Conservation (phyloP, 2,888 invertebrate species). For the Cerastis rubricosa region DNA sequence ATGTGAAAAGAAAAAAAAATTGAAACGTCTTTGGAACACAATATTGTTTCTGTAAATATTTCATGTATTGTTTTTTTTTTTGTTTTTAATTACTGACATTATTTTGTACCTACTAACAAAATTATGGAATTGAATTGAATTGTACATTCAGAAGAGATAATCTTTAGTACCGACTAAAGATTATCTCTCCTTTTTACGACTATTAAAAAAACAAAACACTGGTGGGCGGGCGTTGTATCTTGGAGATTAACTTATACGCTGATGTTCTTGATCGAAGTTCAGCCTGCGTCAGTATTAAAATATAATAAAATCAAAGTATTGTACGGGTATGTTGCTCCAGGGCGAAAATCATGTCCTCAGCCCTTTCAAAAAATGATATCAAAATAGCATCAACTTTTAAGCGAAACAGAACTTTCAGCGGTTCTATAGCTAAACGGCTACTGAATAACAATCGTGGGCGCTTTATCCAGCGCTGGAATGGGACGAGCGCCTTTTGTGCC, state of each 20-base stretch:
- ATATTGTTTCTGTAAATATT: too few relatives aligned
- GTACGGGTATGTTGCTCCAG: not conserved
- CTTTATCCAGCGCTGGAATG: constrained; percentile 36
- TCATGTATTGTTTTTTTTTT: too few relatives aligned
- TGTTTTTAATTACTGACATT: too few relatives aligned
- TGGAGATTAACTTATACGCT: not conserved
- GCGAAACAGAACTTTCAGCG: constrained; percentile 5
- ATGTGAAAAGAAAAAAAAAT: not conserved
- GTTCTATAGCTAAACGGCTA: constrained; percentile 28
- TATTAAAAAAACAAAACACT: not conserved
- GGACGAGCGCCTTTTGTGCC: constrained; percentile 45
- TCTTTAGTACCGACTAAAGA: not conserved
- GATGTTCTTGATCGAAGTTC: not conserved
- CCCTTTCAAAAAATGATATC: constrained; percentile 1
- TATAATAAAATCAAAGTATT: not conserved
- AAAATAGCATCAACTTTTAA: constrained; percentile 22
- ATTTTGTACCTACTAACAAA: too few relatives aligned
- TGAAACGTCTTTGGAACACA: not conserved
- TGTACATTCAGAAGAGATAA: not conserved
- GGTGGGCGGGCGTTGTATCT: not conserved
- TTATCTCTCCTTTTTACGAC: not conserved
- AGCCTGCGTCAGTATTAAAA: not conserved
- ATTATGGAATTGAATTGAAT: too few relatives aligned
- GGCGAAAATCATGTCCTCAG: not conserved
- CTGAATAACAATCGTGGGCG: constrained; percentile 46